Percentiles rank a stretch among this genome's conserved stretches.
phyloP scores from a whole-genome alignment of 2,888 invertebrate genomes.

The Hypsopygia costalis region DNA sequence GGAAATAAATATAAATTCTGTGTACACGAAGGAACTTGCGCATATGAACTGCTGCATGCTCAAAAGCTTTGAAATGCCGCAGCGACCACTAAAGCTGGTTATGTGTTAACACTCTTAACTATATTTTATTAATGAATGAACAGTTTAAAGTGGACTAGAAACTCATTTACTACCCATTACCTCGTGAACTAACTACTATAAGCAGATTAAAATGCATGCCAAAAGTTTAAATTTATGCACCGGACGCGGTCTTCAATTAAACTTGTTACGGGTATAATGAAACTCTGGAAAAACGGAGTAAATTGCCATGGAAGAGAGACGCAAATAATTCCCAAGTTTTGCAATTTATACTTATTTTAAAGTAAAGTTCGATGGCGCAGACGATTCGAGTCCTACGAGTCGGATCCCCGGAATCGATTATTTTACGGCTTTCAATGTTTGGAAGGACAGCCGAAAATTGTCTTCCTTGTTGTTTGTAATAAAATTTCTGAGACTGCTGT shows the following conservation, averaged over 20 bases:
- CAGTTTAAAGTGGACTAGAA: slow-evolving; percentile 46
- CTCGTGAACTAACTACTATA: slow-evolving; percentile 56
- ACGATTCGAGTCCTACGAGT: slow-evolving; percentile 37
- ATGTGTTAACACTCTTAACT: slow-evolving; percentile 19
- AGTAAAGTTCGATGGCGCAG: slow-evolving; percentile 55
- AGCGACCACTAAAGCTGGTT: slow-evolving; percentile 12
- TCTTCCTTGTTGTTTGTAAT: slow-evolving; percentile 22
- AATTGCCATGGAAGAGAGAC: slow-evolving; percentile 58
- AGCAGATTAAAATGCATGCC: slow-evolving; percentile 73
- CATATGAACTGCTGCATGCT: slow-evolving; percentile 10
- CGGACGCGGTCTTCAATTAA: slow-evolving; percentile 75
- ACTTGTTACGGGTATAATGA: slow-evolving; percentile 74
- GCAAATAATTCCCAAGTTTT: slow-evolving; percentile 70
- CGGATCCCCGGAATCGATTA: slow-evolving; percentile 41
- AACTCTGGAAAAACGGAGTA: slow-evolving; percentile 66
- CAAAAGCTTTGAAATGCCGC: slow-evolving; percentile 13
- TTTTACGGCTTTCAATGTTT: slow-evolving; percentile 36
- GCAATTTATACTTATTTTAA: slow-evolving; percentile 70
- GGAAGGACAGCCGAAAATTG: slow-evolving; percentile 23
- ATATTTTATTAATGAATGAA: slow-evolving; percentile 40
- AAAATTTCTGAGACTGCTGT: slow-evolving; percentile 17
- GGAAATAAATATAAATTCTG: slow-evolving; percentile 11
- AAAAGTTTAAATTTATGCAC: slow-evolving; percentile 74
- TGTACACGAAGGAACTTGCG: slow-evolving; percentile 9
- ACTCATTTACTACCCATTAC: slow-evolving; percentile 63